Evolutionary conservation across 2,113 vertebrate species (phyloP), one percentile per base, ranked within the genome.

Genomic region (Numida meleagris): DNA sequence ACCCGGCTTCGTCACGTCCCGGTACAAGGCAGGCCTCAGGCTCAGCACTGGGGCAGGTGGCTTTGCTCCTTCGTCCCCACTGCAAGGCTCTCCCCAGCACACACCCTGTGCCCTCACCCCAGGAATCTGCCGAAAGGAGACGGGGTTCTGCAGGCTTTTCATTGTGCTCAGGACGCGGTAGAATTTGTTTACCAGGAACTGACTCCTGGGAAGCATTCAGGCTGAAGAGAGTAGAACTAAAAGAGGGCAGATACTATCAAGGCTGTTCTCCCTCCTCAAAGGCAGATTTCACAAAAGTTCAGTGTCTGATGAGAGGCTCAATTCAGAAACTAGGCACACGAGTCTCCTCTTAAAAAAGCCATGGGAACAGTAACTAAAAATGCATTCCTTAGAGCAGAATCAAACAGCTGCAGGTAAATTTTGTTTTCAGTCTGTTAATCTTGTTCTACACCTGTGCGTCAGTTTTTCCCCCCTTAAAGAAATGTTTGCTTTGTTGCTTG

Each of bases 81-180:
- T 0, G 1, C n/a, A 45, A 8, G 18, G 38, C 14, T 55, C 51
- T 24, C 29, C 38, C 19, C 7, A 12, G 34, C 50, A 24, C 2
- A 2, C 0, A 0, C 10, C 40, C 51, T 48, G 48, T 29, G 70
- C 34, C 21, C 34, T 45, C 53, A 63, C 10, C 34, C 34, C 48
- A 73, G 40, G 43, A 16, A 65, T 68, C 79, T 78, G 67, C 19
- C 29, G 31, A 33, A 58, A 73, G 40, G 59, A 65, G 80, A 15
- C 1, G 0, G 12, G 53, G 15, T 51, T 78, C 46, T 4, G 4
- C 57, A 51, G 46, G 34, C 13, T 78, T 66, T 34, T 45, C 9
- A 0, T 31, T 40, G 12, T 1, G 4, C 42, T 63, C 33, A 34
- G 33, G 58, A 43, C 0, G 0, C 24, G 2, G 1, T 0, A 2